Conservation (phyloP, 2,888 invertebrate genomes). For the Rhamnusium bicolor region DNA sequence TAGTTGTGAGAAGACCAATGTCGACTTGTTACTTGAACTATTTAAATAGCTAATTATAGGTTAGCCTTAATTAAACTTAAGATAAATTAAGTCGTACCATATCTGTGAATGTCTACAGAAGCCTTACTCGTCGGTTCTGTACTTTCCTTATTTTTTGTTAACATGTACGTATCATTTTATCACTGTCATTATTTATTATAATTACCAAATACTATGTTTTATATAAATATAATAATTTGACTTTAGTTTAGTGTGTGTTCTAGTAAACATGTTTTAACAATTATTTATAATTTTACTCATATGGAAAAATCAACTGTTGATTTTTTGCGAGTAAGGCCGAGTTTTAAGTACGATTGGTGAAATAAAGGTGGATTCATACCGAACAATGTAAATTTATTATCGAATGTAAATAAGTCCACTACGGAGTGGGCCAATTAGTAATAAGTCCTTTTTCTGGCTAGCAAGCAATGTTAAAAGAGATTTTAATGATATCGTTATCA, state of each 20-base stretch:
- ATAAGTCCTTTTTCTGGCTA: not conserved
- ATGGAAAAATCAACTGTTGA: constrained; percentile 39
- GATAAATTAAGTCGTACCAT: constrained; percentile 69
- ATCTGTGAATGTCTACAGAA: constrained; percentile 67
- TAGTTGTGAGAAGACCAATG: constrained; percentile 63
- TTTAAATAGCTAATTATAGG: constrained; percentile 68
- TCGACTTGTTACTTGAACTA: constrained; percentile 65
- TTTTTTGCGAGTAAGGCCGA: constrained; percentile 63
- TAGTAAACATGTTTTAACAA: constrained; percentile 59
- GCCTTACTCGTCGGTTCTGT: constrained; percentile 67
- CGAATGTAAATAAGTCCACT: constrained; percentile 54
- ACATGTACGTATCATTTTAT: constrained; percentile 44
- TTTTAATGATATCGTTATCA: constrained; percentile 4
- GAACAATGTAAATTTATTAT: constrained; percentile 57
- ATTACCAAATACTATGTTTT: constrained; percentile 66
- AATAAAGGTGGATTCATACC: constrained; percentile 49
- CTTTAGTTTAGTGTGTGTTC: constrained; percentile 62
- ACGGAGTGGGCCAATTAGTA: constrained; percentile 12
- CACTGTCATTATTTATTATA: constrained; percentile 60
- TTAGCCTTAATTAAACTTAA: constrained; percentile 68
- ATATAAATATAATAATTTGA: constrained; percentile 55
- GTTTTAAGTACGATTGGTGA: constrained; percentile 52
- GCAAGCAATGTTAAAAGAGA: constrained; percentile 3
- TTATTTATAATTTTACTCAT: constrained; percentile 41
- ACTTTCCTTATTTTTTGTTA: constrained; percentile 53